phyloP scores from a whole-genome alignment of 2,888 invertebrate genomes.

The Parnassius apollo region DNA sequence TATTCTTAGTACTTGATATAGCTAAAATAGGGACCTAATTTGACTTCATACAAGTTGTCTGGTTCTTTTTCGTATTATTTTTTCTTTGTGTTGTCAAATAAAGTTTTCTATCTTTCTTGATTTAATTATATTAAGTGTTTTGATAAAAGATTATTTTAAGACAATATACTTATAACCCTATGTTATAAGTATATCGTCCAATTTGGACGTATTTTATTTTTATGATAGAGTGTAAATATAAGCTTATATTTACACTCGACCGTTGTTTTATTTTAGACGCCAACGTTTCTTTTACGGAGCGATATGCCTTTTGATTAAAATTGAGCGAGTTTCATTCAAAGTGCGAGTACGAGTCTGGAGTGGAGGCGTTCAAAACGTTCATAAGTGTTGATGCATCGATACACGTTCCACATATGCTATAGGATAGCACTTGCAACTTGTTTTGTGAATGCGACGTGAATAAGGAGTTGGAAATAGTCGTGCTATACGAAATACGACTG shows the following conservation, averaged over 20 bases:
- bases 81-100: too few relatives aligned
- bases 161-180: too few relatives aligned
- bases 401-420: constrained; percentile 17
- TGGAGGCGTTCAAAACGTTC: constrained; percentile 6
- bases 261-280: neutral
- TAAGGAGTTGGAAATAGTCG: constrained; percentile 13
- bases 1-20: too few relatives aligned
- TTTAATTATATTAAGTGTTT: too few relatives aligned
- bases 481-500: constrained; percentile 7
- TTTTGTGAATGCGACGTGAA: constrained; percentile 13
- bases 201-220: neutral
- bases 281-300: neutral
- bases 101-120: too few relatives aligned
- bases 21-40: too few relatives aligned
- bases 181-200: neutral
- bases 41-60: too few relatives aligned
- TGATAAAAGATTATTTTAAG: too few relatives aligned
- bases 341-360: neutral
- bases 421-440: constrained; percentile 3
- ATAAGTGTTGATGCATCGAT: constrained; percentile 5
- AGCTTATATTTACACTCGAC: too few relatives aligned
- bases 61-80: too few relatives aligned
- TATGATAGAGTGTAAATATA: neutral
- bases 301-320: neutral
- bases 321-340: neutral